A percentile compares a stretch with the other conserved stretches of the same genome.
phyloP scores from a whole-genome alignment of 2,797 vertebrate species.

The Lateolabrax maculatus region DNA sequence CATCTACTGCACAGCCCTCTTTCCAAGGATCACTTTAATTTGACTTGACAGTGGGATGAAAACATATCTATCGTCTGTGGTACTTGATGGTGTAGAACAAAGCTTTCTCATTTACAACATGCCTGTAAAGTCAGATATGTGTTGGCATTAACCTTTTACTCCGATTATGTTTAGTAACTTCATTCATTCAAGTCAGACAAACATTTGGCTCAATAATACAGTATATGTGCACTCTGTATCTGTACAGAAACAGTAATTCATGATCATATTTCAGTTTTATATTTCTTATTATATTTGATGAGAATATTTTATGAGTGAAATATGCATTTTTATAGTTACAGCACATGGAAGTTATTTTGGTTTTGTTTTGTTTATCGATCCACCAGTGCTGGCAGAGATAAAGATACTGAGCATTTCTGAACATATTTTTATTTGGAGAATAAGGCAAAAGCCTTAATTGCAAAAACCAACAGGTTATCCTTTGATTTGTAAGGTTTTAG shows the following conservation, averaged over 20 bases:
- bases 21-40: constrained; percentile 30
- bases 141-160: background rate
- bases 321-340: no score
- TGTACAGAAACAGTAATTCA: background rate
- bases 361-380: background rate
- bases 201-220: background rate
- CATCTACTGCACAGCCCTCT: background rate
- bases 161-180: background rate
- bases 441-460: background rate
- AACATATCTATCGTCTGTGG: constrained; percentile 19
- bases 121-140: constrained; percentile 1
- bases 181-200: background rate
- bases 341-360: background rate
- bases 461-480: background rate
- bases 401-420: no score
- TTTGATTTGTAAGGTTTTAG: no score
- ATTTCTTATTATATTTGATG: no score
- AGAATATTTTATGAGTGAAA: background rate
- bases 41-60: constrained; percentile 22
- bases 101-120: constrained; percentile 6
- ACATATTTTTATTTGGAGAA: no score
- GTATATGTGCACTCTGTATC: background rate
- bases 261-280: no score
- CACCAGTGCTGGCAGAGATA: no score
- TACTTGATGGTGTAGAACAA: constrained; percentile 22